phyloP scores from a whole-genome alignment of 2,797 vertebrate species.

The Chiloscyllium punctatum region DNA sequence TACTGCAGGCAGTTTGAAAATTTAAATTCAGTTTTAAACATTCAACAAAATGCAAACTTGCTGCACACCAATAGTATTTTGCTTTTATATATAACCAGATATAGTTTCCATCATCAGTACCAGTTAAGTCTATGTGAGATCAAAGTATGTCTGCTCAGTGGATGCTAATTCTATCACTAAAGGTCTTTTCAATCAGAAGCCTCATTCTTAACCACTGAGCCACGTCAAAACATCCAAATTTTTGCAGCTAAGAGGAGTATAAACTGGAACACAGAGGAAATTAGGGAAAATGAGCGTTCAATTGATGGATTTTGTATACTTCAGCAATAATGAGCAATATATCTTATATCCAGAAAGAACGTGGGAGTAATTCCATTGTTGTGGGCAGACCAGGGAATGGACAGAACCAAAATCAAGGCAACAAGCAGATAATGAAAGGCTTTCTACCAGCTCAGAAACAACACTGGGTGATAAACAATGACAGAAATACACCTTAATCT shows the following conservation, averaged over 20 bases:
- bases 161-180: background rate
- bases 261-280: background rate
- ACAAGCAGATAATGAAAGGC: background rate
- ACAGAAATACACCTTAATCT: background rate
- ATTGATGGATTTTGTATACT: background rate
- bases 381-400: background rate
- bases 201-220: background rate
- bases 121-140: background rate
- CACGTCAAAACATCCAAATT: background rate
- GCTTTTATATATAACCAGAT: too few species aligned
- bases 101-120: background rate
- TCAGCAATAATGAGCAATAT: background rate
- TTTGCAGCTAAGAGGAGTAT: background rate
- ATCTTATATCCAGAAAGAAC: background rate
- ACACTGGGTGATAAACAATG: background rate
- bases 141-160: background rate
- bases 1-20: background rate
- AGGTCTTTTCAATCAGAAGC: background rate
- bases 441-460: background rate
- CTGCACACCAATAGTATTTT: too few species aligned
- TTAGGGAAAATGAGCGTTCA: background rate
- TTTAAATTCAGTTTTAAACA: background rate
- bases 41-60: background rate
- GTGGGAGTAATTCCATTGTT: background rate
- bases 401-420: background rate